Base-by-base conservation (phyloP, 1,140 invertebrate genomes). In the Scaptodrosophila lebanonensis region DNA sequence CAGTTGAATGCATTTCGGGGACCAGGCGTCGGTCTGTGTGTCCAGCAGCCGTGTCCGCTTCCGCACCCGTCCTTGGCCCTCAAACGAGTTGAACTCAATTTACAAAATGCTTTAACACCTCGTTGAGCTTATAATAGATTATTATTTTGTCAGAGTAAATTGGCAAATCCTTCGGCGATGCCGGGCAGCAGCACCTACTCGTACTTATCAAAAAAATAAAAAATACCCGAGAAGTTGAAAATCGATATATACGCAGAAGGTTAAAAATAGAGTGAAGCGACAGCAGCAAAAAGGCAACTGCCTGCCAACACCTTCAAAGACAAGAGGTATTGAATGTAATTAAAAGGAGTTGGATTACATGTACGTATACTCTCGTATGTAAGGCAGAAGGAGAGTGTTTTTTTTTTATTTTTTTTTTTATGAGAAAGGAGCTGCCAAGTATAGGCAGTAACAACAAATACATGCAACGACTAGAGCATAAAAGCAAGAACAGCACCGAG, bases 331-430 rank as follows among this genome's bases (percentile, higher is more conserved):
- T 73, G 68, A 73, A 83, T 83, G 79, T 84, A 83, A 82, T 79
- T 84, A 79, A 83, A 79, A 56, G 64, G 79, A 79, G 73, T 84
- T 75, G 69, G 54, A 84, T 83, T 84, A 83, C 79, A 84, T 53
- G 60, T 57, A n/a, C n/a, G n/a, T n/a, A n/a, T n/a, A n/a, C n/a
- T n/a, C n/a, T n/a, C n/a, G n/a, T n/a, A n/a, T n/a, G n/a, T n/a
- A n/a, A n/a, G n/a, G n/a, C n/a, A n/a, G n/a, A n/a, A n/a, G n/a
- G n/a, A n/a, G n/a, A n/a, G n/a, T n/a, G n/a, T n/a, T n/a, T n/a
- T n/a, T n/a, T n/a, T n/a, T n/a, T n/a, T n/a, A n/a, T n/a, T n/a
- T n/a, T n/a, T n/a, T n/a, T n/a, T n/a, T n/a, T n/a, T n/a, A 11
- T 9, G 7, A 44, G 22, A 1, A 30, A 33, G 29, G 2, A 13